Base-by-base conservation (phyloP, 2,797 vertebrate species). In the Alectoris magna region DNA sequence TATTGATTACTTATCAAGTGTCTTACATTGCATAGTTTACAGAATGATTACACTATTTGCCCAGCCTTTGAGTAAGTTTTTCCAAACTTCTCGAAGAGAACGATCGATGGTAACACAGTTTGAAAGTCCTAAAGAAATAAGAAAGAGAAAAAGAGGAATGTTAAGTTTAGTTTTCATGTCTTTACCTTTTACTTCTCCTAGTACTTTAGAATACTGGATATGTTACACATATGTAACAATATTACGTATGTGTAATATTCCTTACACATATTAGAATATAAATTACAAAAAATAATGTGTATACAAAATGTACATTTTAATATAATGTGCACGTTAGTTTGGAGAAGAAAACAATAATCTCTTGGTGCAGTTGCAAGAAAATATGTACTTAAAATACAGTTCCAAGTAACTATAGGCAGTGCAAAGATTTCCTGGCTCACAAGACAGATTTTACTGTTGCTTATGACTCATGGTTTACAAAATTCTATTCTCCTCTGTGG, bases 31-130 rank as follows among this genome's bases (percentile, higher is more conserved):
- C 14, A 34, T 29, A 72, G 75, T 78, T 77, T 68, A 59, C 63
- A 76, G 81, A 70, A 95, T 56, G 79, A 84, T 97, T 97, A 98
- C 18, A 98, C 88, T 88, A 97, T 97, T 91, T 98, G 94, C 34
- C 98, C 98, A 91, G 98, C 71, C 84, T 96, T 97, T 83, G 98
- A 98, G 95, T 97, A 98, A 24, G 96, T 91, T 95, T 96, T 97
- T 85, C 98, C 98, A 94, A 97, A 98, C 83, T 97, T 98, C 63
- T 98, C 97, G 14, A 98, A 98, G 89, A 98, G 91, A 29, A 93
- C 91, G 94, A 98, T 97, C 1, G 97, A 96, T 72, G 98, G 95
- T 46, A 98, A 97, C 51, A 97, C 90, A 6, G 97, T 98, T 95
- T 97, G 97, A 94, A 98, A 98, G 77, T 97, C 97, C 98, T 99